Evolutionary conservation across 2,113 vertebrate species (phyloP).

Genomic region (Amblyopsis rosae): DNA sequence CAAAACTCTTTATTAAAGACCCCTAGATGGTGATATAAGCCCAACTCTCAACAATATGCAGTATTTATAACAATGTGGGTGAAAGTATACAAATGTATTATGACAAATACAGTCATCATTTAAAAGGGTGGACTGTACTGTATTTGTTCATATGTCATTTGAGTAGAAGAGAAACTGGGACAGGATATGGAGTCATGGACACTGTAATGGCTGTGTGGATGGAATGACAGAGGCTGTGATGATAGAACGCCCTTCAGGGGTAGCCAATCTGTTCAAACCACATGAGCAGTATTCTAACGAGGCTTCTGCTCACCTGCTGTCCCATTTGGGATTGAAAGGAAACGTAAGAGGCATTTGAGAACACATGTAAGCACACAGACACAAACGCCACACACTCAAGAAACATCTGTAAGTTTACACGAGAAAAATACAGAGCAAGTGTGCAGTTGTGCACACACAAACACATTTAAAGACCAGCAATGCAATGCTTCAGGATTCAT

Average conservation of each 20-base stretch:
- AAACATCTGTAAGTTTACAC: neutral
- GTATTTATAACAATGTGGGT: conserved; percentile 34
- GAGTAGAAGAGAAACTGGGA: conserved; percentile 49
- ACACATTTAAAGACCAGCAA: conserved; percentile 23
- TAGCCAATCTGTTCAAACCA: conserved; percentile 69
- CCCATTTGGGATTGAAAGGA: conserved; percentile 76
- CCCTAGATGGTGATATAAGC: conserved; percentile 45
- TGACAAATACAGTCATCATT: conserved; percentile 73
- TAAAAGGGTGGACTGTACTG: conserved; percentile 48
- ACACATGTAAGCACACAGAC: neutral
- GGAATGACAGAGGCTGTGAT: conserved; percentile 71
- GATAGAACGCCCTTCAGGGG: conserved; percentile 72
- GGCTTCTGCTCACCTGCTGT: conserved; percentile 85
- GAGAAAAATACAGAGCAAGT: neutral
- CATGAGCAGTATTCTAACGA: conserved; percentile 73
- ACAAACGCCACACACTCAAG: conserved; percentile 2
- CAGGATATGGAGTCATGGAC: conserved; percentile 42
- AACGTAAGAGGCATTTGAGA: conserved; percentile 72
- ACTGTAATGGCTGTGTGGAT: conserved; percentile 64
- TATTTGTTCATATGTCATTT: conserved; percentile 68
- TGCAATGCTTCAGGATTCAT: conserved; percentile 15
- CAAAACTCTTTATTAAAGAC: conserved; percentile 20
- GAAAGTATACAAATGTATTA: conserved; percentile 46
- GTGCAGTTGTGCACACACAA: conserved; percentile 10
- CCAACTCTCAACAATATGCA: conserved; percentile 43